Evolutionary conservation across 2,113 vertebrate species (phyloP).

Genomic region (Ageneiosus marmoratus): DNA sequence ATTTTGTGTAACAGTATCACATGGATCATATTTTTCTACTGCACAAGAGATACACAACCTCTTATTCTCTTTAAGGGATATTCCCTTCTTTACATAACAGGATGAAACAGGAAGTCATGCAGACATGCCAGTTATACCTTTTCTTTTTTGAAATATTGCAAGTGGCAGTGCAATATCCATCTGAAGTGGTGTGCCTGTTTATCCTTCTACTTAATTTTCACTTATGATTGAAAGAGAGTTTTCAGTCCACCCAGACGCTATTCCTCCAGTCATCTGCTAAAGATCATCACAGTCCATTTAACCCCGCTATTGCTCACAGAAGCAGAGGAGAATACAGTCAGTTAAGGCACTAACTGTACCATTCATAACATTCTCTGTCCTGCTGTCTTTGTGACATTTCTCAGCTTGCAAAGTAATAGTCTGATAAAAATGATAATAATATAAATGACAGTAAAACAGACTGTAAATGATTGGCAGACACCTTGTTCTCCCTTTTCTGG

Average conservation of each 20-base stretch:
- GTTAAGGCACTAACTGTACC: neutral
- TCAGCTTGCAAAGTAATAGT: slow-evolving; percentile 29
- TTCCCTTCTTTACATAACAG: slow-evolving; percentile 26
- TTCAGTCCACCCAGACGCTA: slow-evolving; percentile 44
- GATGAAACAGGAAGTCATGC: slow-evolving; percentile 29
- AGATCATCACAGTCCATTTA: slow-evolving; percentile 53
- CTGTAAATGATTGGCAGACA: slow-evolving; percentile 24
- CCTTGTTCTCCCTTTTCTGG: slow-evolving; percentile 19
- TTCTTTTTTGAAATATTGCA: slow-evolving; percentile 65
- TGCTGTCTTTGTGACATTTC: slow-evolving; percentile 9
- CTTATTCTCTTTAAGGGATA: slow-evolving; percentile 10
- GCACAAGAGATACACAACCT: neutral
- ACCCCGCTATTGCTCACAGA: slow-evolving; percentile 32
- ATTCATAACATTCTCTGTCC: neutral
- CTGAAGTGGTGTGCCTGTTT: slow-evolving; percentile 52
- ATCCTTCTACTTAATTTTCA: slow-evolving; percentile 67
- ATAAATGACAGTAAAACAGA: slow-evolving; percentile 23
- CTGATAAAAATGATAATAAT: slow-evolving; percentile 2
- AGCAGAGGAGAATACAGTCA: neutral
- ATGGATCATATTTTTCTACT: neutral
- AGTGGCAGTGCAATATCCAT: slow-evolving; percentile 75
- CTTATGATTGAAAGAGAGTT: slow-evolving; percentile 64
- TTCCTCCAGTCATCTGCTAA: slow-evolving; percentile 56
- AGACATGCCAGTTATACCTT: slow-evolving; percentile 31
- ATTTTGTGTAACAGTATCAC: neutral